Conservation (phyloP, 2,888 invertebrate genomes). For the Nebria salina region DNA sequence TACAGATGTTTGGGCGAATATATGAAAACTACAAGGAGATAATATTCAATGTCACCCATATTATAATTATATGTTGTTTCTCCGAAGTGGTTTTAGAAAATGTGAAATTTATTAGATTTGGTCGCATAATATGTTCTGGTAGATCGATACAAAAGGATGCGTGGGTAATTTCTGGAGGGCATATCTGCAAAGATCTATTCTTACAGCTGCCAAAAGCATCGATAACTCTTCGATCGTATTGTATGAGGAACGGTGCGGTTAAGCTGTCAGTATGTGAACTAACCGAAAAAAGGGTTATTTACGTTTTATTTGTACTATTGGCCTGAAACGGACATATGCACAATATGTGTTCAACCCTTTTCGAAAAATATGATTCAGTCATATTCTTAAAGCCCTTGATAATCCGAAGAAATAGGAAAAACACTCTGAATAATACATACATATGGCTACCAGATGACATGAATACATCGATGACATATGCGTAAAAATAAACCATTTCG, state of each 20-base stretch:
- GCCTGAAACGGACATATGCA: slow-evolving; percentile 33
- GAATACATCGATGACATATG: slow-evolving; percentile 9
- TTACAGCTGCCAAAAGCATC: slow-evolving; percentile 31
- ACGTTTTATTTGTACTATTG: slow-evolving; percentile 35
- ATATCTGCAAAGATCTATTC: slow-evolving; percentile 37
- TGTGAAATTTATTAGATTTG: too few species aligned
- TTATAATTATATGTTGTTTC: too few species aligned
- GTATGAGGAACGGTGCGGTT: background rate
- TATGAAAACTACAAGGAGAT: too few species aligned
- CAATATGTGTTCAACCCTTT: slow-evolving; percentile 41
- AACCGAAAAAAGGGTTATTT: slow-evolving; percentile 12
- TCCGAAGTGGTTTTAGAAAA: too few species aligned
- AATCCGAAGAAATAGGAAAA: slow-evolving; percentile 42
- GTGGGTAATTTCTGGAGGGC: slow-evolving; percentile 33
- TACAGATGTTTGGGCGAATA: too few species aligned
- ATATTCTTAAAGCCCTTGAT: slow-evolving; percentile 38
- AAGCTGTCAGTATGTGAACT: slow-evolving; percentile 16
- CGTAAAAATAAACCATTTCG: background rate
- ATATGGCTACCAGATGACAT: slow-evolving; percentile 34
- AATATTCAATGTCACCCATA: too few species aligned
- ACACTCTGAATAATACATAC: slow-evolving; percentile 6
- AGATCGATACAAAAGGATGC: slow-evolving; percentile 17
- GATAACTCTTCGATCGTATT: slow-evolving; percentile 34
- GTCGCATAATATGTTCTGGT: background rate
- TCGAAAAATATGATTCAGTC: slow-evolving; percentile 33